Evolutionary conservation across 1,140 invertebrate species (phyloP), one percentile per base, ranked within the genome.

Genomic region (Physella acuta): DNA sequence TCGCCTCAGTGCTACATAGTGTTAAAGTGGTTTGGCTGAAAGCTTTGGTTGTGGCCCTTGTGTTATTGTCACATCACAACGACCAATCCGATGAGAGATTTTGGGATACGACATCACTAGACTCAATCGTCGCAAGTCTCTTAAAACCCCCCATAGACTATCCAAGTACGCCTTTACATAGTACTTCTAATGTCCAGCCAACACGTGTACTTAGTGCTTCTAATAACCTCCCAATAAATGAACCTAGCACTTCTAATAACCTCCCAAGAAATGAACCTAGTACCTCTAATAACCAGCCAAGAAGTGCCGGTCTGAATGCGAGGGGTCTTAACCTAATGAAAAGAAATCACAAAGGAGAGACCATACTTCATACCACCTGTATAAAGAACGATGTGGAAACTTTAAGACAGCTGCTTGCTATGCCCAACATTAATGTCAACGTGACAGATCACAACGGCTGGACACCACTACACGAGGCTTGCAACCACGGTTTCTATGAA

Each of bases 391-490:
- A 52, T 49, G 5, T 44, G 28, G 28, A 24, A 2, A 26, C 28
- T 1, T 16, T 65, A 24, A 34, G 33, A n/a, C 33, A 53, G 49
- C 36, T 31, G 8, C 20, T 65, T 2, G 1, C 24, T 31, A 30
- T 52, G 4, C 62, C 64, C 79, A 79, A 76, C 37, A 70, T 79
- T 51, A 74, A 82, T 73, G 75, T 81, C 8, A 82, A 82, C 71
- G 62, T 71, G 3, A 63, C 91, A 31, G 96, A 98, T 84, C 88
- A 94, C 82, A 90, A 89, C 8, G 95, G 95, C 0, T 98, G 95
- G 93, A 86, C 93, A 20, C 94, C 95, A 0, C 84, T 99, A 17
- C 95, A 98, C 80, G 95, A 98, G 85, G 95, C 94, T 0, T 90
- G 91, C 71, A 95, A 95, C 85, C 89, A 92, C 81, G 94, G 94